A percentile compares a stretch with the other conserved stretches of the same genome.
These are phyloP conservation scores for Lutjanus erythropterus DNA, from an alignment of 2,113 vertebrate species.

Conservation along the genomic window DNA sequence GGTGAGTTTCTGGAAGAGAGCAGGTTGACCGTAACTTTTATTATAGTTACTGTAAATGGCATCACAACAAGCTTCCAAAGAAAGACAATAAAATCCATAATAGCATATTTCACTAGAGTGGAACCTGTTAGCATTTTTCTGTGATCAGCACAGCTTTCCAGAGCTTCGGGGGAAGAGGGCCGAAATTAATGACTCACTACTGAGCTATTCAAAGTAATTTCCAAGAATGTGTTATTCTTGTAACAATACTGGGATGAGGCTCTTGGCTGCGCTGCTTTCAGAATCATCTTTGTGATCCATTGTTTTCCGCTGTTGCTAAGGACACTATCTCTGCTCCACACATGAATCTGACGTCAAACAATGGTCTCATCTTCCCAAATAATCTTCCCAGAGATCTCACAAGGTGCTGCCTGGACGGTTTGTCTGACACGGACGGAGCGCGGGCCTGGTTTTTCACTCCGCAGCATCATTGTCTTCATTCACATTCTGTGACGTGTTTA, in stretches of 20 bases:
- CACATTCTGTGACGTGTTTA: constrained; percentile 44
- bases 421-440: neutral
- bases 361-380: constrained; percentile 47
- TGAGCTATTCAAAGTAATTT: constrained; percentile 61
- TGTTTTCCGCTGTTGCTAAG: constrained; percentile 76
- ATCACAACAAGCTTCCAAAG: constrained; percentile 13
- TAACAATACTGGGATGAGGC: constrained; percentile 61
- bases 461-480: constrained; percentile 43
- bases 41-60: constrained; percentile 29
- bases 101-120: constrained; percentile 14
- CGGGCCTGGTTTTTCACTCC: constrained; percentile 44
- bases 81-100: constrained; percentile 18
- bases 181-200: constrained; percentile 66
- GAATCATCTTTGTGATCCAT: constrained; percentile 50
- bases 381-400: constrained; percentile 46
- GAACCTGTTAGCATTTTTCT: constrained; percentile 50
- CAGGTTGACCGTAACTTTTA: neutral
- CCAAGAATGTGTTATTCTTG: constrained; percentile 78
- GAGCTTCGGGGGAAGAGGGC: constrained; percentile 11
- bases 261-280: constrained; percentile 45
- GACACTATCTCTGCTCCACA: constrained; percentile 68
- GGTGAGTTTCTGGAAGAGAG: neutral
- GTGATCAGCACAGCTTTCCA: constrained; percentile 54
- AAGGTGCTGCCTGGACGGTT: constrained; percentile 34
- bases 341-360: constrained; percentile 57